Evolutionary conservation across 2,113 vertebrate species (phyloP).

Genomic region (Plotosus lineatus): DNA sequence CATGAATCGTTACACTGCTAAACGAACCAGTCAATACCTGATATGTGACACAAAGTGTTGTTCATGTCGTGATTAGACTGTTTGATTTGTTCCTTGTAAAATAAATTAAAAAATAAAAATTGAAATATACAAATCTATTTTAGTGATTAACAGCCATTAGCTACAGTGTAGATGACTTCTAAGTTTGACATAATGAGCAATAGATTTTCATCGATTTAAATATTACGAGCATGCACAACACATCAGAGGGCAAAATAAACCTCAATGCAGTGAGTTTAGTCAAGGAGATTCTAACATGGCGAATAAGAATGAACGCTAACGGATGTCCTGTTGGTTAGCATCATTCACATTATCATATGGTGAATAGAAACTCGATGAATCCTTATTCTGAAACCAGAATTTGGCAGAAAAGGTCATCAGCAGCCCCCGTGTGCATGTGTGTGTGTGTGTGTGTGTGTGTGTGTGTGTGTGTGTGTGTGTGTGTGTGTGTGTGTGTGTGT

Average conservation of each 20-base stretch:
- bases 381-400: neutral
- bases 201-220: neutral
- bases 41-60: neutral
- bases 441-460: conserved; percentile 27
- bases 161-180: neutral
- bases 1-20: neutral
- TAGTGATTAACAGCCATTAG: neutral
- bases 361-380: too few relatives aligned
- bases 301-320: neutral
- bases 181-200: neutral
- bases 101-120: neutral
- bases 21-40: neutral
- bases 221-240: neutral
- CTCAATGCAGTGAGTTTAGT: neutral
- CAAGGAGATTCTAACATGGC: neutral
- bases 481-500: neutral
- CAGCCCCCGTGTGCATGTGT: neutral
- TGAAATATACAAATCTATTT: neutral
- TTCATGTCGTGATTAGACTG: neutral
- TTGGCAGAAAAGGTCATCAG: neutral
- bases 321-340: neutral
- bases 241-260: neutral
- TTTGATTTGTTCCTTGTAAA: neutral
- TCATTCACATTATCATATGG: conserved; percentile 3
- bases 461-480: conserved; percentile 17